Conservation (phyloP, 2,797 vertebrate species). For the Acridotheres tristis region DNA sequence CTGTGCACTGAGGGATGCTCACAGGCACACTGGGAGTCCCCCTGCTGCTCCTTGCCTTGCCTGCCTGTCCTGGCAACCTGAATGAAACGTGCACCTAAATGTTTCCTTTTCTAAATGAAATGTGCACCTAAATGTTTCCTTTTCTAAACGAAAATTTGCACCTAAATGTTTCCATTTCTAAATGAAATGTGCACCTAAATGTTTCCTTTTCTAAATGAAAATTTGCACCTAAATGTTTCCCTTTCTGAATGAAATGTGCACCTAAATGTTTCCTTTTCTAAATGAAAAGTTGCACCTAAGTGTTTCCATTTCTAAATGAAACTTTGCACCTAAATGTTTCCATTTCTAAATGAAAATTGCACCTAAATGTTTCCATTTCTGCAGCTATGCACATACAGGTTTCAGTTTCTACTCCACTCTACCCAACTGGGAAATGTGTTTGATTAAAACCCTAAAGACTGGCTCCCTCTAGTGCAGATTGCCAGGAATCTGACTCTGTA, state of each 20-base stretch:
- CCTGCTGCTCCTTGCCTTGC: neutral
- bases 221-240: no score
- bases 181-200: no score
- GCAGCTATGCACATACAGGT: neutral
- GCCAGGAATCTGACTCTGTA: neutral
- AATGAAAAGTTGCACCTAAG: no score
- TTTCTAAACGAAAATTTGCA: neutral
- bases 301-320: neutral
- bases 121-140: rapidly evolving
- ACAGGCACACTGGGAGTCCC: neutral
- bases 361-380: neutral
- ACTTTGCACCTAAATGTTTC: no score
- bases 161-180: neutral
- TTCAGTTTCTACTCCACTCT: neutral
- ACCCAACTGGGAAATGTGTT: neutral
- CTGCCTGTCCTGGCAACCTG: neutral
- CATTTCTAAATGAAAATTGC: no score
- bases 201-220: no score
- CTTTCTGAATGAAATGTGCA: neutral
- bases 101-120: neutral
- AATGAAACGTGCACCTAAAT: neutral
- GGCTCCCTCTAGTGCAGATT: neutral
- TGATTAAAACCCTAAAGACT: neutral
- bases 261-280: neutral
- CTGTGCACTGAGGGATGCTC: rapidly evolving